Evolutionary conservation across 2,888 invertebrate species (phyloP), one percentile per base, ranked within the genome.

Genomic region (Coenonympha arcania): DNA sequence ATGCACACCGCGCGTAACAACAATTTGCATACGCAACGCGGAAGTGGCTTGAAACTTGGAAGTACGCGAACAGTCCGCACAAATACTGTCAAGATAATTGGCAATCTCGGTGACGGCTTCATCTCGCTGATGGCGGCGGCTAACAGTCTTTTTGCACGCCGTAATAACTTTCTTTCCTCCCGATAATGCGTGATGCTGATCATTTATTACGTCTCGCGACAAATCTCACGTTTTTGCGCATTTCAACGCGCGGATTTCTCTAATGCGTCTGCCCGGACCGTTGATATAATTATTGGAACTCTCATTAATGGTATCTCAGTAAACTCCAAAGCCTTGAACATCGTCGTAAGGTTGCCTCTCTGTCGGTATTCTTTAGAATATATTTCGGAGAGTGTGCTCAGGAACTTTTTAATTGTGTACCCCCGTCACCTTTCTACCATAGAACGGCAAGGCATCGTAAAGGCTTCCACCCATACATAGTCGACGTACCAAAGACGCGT

Each of bases 191-290:
- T 55, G 49, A 55, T 51, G 45, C 50, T 49, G 49, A 37, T 68
- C 63, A 67, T 67, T 68, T 66, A 64, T 66, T 63, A 63, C 55
- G 50, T 57, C 60, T 58, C 57, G 57, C 57, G 56, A 55, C 58
- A 53, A 63, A 62, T 71, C 71, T 62, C 69, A 72, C 70, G 72
- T 70, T 71, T 69, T 70, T 71, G 57, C 57, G 52, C 56, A 58
- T 56, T 55, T 50, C 39, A 54, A 45, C 54, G 54, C 54, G 20
- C 55, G 48, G 51, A 54, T 56, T 48, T 52, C 56, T 54, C 52
- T 54, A 52, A 52, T 56, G 55, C 40, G 54, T 52, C 54, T 45
- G 50, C 48, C 33, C 9, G 11, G 15, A 24, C 13, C 39, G 15
- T 15, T 39, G 39, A 39, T 39, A 22, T 19, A 3, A 31, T 6